phyloP scores from a whole-genome alignment of 92 coral and sea anemone species.

The Diadumene lineata region DNA sequence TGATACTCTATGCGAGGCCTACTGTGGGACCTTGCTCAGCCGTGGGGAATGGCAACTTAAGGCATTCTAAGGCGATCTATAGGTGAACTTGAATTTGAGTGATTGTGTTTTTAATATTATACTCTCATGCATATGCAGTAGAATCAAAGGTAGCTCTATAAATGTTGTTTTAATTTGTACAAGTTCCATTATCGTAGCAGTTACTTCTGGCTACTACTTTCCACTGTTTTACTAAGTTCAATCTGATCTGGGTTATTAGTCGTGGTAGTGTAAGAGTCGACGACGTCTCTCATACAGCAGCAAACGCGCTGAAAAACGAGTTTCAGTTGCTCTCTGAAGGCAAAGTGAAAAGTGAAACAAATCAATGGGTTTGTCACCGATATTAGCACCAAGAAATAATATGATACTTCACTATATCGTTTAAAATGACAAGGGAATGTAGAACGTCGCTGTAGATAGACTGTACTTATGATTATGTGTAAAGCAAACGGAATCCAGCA shows the following conservation, averaged over 20 bases:
- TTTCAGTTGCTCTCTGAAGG: constrained; percentile 7
- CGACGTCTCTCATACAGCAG: not conserved
- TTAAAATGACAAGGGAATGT: not conserved
- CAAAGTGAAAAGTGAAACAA: constrained; percentile 14
- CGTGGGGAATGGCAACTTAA: too few relatives aligned
- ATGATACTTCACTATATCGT: not conserved
- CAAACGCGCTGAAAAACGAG: not conserved
- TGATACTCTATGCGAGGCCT: too few relatives aligned
- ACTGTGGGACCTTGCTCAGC: too few relatives aligned
- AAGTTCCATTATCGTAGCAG: not conserved
- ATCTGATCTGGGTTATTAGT: not conserved
- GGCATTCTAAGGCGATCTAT: too few relatives aligned
- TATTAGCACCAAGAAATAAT: constrained; percentile 6
- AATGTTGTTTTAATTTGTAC: too few relatives aligned
- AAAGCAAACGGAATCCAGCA: constrained; percentile 16
- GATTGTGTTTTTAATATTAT: too few relatives aligned
- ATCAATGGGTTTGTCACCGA: constrained; percentile 26
- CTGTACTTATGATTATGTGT: not conserved
- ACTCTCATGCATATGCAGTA: too few relatives aligned
- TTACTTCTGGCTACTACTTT: too few relatives aligned
- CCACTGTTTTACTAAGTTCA: not conserved
- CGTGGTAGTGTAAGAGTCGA: not conserved
- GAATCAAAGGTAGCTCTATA: too few relatives aligned
- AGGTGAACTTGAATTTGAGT: too few relatives aligned
- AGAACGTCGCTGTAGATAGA: not conserved